phyloP scores from a whole-genome alignment of 2,888 invertebrate species.

The Melinopterus prodromus region DNA sequence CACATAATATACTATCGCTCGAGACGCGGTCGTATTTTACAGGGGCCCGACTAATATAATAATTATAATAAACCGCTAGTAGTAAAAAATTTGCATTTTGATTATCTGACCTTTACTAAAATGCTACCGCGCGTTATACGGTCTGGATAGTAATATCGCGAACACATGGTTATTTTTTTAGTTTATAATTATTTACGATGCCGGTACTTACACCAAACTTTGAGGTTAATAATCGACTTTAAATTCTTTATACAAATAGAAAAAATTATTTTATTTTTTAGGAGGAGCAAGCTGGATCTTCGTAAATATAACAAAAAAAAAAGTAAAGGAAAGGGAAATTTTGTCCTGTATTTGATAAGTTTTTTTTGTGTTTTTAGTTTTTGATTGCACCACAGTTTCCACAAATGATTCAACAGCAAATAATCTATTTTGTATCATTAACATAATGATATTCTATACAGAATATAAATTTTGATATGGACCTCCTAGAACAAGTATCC shows the following conservation, averaged over 20 bases:
- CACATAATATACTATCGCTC: constrained; percentile 32
- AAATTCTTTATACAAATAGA: no score
- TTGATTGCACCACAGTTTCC: no score
- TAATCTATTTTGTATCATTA: no score
- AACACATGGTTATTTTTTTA: constrained; percentile 47
- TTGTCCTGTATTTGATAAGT: no score
- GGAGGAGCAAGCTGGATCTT: no score
- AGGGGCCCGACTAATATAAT: constrained; percentile 24
- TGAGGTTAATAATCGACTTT: constrained; percentile 21
- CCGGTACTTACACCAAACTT: background rate
- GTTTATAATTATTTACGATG: background rate
- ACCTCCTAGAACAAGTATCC: no score
- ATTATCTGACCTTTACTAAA: background rate
- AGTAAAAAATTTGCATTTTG: constrained; percentile 20
- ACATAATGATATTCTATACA: no score
- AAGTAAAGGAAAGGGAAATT: no score
- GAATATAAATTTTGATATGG: background rate
- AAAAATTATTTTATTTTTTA: no score
- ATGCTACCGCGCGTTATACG: constrained; percentile 38
- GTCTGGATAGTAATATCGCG: constrained; percentile 49
- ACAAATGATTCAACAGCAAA: no score
- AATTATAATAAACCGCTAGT: constrained; percentile 40
- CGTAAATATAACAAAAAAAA: no score
- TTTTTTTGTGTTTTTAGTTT: no score
- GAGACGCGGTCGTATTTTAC: background rate